Conservation (phyloP, 2,888 invertebrate genomes). For the Netelia inedita region DNA sequence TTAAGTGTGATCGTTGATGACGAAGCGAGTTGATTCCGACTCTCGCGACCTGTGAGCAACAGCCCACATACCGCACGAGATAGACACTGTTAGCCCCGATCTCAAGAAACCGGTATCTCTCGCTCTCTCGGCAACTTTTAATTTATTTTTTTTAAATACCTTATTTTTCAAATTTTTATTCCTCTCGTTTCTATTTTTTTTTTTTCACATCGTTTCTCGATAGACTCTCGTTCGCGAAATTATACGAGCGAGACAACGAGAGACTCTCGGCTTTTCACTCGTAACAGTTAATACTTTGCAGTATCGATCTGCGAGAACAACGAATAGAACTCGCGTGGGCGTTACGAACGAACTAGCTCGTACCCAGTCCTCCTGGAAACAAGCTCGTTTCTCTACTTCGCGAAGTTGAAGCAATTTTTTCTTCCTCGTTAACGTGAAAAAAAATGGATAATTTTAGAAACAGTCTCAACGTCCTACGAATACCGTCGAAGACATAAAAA, state of each 20-base stretch:
- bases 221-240: conserved; percentile 25
- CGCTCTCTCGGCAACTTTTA: not conserved
- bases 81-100: conserved; percentile 48
- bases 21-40: conserved; percentile 24
- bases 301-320: conserved; percentile 54
- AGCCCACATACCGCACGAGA: conserved; percentile 31
- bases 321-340: conserved; percentile 44
- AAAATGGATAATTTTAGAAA: too few relatives aligned
- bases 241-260: conserved; percentile 14
- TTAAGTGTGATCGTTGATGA: conserved; percentile 15
- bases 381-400: not conserved
- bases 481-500: too few relatives aligned
- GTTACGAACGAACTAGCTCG: conserved; percentile 38
- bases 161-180: conserved; percentile 13
- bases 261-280: not conserved
- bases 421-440: too few relatives aligned
- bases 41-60: conserved; percentile 23
- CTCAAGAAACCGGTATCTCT: conserved; percentile 42
- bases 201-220: not conserved
- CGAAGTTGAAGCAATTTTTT: not conserved
- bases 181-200: not conserved
- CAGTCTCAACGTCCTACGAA: too few relatives aligned
- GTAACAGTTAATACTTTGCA: conserved; percentile 33
- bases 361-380: not conserved
- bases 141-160: too few relatives aligned